These are phyloP conservation scores for Halocynthia aurantium DNA, from an alignment of 23 tunicate genomes.

Conservation along the genomic window DNA sequence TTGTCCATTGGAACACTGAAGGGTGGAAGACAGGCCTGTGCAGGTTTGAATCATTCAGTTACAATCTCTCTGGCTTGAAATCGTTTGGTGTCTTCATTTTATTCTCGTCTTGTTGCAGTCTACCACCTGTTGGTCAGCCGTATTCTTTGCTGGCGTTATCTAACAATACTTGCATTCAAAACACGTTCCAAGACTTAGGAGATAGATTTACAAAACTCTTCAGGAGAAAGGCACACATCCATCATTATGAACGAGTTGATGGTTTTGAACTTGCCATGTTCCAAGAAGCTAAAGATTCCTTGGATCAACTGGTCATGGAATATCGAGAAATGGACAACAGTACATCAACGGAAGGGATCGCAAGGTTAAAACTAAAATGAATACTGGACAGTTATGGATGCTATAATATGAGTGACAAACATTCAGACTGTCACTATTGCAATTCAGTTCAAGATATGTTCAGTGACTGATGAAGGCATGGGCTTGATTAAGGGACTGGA, in stretches of 20 bases:
- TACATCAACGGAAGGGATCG: not conserved
- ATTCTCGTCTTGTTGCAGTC: not conserved
- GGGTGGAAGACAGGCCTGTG: conserved; percentile 99
- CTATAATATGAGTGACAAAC: too few species aligned
- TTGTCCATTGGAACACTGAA: conserved; percentile 97
- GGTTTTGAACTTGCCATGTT: conserved; percentile 78
- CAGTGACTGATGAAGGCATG: too few species aligned
- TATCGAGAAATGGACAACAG: conserved; percentile 67
- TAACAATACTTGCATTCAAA: conserved; percentile 77
- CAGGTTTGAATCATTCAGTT: not conserved
- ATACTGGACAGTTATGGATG: too few species aligned
- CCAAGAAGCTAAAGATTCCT: conserved; percentile 53
- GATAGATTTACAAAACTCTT: conserved; percentile 59
- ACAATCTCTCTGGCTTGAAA: not conserved
- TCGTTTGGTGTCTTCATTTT: not conserved
- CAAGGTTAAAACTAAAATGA: too few species aligned
- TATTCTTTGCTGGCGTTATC: conserved; percentile 77
- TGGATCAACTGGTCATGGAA: conserved; percentile 44
- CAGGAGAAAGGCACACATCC: conserved; percentile 83
- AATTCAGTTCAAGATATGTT: too few species aligned
- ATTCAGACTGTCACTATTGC: too few species aligned
- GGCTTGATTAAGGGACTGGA: too few species aligned
- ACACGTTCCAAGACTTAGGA: conserved; percentile 53
- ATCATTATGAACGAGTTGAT: conserved; percentile 85
- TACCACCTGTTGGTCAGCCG: conserved; percentile 90